A percentile compares a stretch with the other conserved stretches of the same genome.
phyloP scores from a whole-genome alignment of 1,140 invertebrate genomes.

The Oppia nitens region DNA sequence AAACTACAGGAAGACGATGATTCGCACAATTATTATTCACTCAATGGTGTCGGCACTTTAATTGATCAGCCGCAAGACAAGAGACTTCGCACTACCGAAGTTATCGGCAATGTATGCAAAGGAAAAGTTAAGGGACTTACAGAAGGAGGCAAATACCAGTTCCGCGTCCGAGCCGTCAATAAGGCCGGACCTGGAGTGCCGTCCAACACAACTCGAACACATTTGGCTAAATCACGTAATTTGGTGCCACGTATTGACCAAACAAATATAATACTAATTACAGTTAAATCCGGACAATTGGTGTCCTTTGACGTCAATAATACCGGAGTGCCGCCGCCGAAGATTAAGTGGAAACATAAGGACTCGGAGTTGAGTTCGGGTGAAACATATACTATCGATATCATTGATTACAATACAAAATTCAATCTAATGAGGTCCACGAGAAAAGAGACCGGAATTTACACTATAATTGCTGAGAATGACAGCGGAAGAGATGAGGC shows the following conservation, averaged over 20 bases:
- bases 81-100: conserved; percentile 78
- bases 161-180: conserved; percentile 68
- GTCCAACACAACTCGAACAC: conserved; percentile 51
- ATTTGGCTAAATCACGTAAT: conserved; percentile 67
- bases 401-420: conserved; percentile 61
- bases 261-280: conserved; percentile 68
- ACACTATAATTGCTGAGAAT: conserved; percentile 73
- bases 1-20: conserved; percentile 34
- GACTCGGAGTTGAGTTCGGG: conserved; percentile 44
- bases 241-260: conserved; percentile 89
- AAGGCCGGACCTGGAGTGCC: conserved; percentile 49
- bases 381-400: conserved; percentile 34
- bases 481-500: conserved; percentile 71
- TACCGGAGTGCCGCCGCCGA: conserved; percentile 88
- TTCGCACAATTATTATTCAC: conserved; percentile 32
- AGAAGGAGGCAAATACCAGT: conserved; percentile 90
- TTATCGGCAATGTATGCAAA: conserved; percentile 42
- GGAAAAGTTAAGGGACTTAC: conserved; percentile 70
- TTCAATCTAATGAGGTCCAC: conserved; percentile 42
- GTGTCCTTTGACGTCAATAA: conserved; percentile 71
- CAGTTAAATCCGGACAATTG: conserved; percentile 57
- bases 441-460: conserved; percentile 75
- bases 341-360: conserved; percentile 75
- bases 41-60: conserved; percentile 1
- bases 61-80: conserved; percentile 66